Base-by-base conservation (phyloP, 2,797 vertebrate species). In the Liparis tanakae region DNA sequence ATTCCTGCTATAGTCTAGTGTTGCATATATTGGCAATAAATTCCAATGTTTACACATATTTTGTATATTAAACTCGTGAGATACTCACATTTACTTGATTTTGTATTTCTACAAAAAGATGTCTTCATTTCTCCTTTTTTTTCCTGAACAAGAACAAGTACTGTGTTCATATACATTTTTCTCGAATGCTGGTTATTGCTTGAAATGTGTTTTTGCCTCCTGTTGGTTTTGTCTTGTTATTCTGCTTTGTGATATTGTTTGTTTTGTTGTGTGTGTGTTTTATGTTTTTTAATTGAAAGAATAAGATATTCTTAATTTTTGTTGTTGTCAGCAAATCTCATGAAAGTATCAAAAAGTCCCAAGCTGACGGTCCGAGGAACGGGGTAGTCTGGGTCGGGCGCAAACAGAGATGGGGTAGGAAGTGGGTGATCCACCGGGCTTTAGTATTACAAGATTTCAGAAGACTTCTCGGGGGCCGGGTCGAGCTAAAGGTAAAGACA, bases 151-250 rank as follows among this genome's bases (percentile, higher is more conserved):
- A 76, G 70, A 75, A 51, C 54, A 55, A 76, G 67, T 84, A 67
- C 66, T 85, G 30, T 78, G 51, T 73, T 71, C 59, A 43, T 66
- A 18, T 53, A 46, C 33, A 57, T 84, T 70, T 59, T 80, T 50
- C 63, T 77, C 71, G 53, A 70, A 65, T 70, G 61, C 64, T 80
- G 75, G 56, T 85, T 83, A 76, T 76, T 60, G 72, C 78, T 89
- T 89, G 79, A 82, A 78, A 74, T 75, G 18, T 81, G 70, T 82
- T 83, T 77, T 81, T 81, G 66, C 59, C 25, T 22, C 67, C 25
- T 83, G 53, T 62, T 67, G 76, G 70, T 4, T 57, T 71, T 78
- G 70, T 79, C 55, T 57, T 48, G 7, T 59, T 33, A 37, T 54
- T 51, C 12, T 76, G 62, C 39, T 55, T 55, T 37, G 22, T 66